These are phyloP conservation scores for Danaus plexippus DNA, from an alignment of 1,140 invertebrate genomes.

Conservation along the genomic window DNA sequence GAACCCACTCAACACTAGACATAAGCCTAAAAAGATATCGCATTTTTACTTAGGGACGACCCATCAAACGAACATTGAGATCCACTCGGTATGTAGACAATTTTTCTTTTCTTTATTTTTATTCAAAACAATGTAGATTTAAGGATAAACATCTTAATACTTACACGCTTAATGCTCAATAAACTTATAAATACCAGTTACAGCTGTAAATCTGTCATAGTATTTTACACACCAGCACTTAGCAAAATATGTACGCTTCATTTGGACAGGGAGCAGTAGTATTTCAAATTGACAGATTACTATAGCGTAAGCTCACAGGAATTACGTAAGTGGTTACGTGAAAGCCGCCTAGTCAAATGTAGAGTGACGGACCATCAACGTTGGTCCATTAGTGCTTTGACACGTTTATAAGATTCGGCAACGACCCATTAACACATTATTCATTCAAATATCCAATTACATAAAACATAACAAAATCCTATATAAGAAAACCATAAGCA, in stretches of 20 bases:
- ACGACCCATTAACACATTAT: background rate
- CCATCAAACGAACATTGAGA: too few species aligned
- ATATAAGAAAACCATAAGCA: too few species aligned
- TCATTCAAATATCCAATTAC: too few species aligned
- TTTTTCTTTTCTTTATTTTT: too few species aligned
- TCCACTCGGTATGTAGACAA: too few species aligned
- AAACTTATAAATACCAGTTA: too few species aligned
- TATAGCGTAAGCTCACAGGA: slow-evolving; percentile 30
- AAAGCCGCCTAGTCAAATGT: slow-evolving; percentile 68
- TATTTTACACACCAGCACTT: slow-evolving; percentile 14
- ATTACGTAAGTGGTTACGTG: slow-evolving; percentile 36
- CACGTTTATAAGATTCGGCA: slow-evolving; percentile 21
- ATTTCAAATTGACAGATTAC: slow-evolving; percentile 33
- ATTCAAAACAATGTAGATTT: too few species aligned
- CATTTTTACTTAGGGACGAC: slow-evolving; percentile 45
- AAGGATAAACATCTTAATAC: too few species aligned
- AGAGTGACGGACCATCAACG: slow-evolving; percentile 65
- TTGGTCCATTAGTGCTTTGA: slow-evolving; percentile 51
- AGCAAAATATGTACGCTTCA: slow-evolving; percentile 20
- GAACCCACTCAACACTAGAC: slow-evolving; percentile 66
- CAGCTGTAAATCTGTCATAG: too few species aligned
- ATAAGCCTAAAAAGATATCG: slow-evolving; percentile 66
- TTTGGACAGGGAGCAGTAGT: slow-evolving; percentile 23
- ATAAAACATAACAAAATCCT: too few species aligned
- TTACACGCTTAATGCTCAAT: too few species aligned